These are phyloP conservation scores for Chrysoperla carnea DNA, from an alignment of 1,140 invertebrate species.

Conservation along the genomic window DNA sequence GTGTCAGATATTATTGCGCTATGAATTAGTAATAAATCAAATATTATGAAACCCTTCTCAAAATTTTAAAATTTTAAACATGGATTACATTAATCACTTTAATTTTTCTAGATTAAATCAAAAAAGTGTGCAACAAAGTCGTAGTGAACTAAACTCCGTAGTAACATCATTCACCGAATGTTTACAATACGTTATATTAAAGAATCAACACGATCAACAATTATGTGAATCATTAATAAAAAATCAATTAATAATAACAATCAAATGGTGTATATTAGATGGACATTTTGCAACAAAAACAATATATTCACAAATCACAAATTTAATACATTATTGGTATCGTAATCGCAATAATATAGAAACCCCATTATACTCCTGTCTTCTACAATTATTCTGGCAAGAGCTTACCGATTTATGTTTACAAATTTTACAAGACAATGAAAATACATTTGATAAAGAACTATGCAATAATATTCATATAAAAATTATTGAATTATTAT, in stretches of 20 bases:
- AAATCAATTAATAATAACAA: slow-evolving; percentile 25
- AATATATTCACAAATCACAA: slow-evolving; percentile 28
- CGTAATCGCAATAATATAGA: slow-evolving; percentile 22
- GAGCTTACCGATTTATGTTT: slow-evolving; percentile 24
- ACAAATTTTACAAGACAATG: no score
- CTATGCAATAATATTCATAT: no score
- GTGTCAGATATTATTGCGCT: no score
- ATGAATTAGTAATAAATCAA: no score
- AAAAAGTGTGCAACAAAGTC: slow-evolving; percentile 28
- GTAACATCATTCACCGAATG: slow-evolving; percentile 50
- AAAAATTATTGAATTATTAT: no score
- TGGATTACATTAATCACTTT: no score
- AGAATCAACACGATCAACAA: slow-evolving; percentile 20
- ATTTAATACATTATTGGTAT: slow-evolving; percentile 34
- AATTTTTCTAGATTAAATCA: slow-evolving; percentile 29
- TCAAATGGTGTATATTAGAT: slow-evolving; percentile 25
- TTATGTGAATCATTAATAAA: slow-evolving; percentile 23
- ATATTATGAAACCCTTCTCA: no score
- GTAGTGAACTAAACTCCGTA: slow-evolving; percentile 38
- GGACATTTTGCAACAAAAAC: slow-evolving; percentile 19
- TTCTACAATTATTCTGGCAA: slow-evolving; percentile 32
- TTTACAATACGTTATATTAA: slow-evolving; percentile 37
- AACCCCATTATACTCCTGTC: slow-evolving; percentile 21
- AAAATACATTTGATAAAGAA: no score
- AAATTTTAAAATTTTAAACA: no score